Evolutionary conservation across 1,140 invertebrate genomes (phyloP), one percentile per base, ranked within the genome.

Genomic region (Phortica variegata): DNA sequence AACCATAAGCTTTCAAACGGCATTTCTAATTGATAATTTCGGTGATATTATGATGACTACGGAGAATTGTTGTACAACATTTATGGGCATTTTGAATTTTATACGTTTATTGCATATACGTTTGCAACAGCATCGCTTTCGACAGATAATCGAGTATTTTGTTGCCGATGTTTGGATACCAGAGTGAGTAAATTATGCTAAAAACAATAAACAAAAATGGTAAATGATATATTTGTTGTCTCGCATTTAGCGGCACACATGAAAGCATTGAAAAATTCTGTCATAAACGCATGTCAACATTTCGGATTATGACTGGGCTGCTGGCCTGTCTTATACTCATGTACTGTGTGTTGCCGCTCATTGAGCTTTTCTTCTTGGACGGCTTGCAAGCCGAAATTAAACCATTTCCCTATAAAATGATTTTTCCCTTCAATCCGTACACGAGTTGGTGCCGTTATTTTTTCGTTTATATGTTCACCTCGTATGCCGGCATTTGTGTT

Each of bases 371-470:
- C 19, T 54, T 43, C 7, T 42, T 48, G 18, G 16, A 46, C n/a
- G 60, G 33, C 7, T 21, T 44, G 0, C 54, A 60, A 7, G 20
- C 39, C 7, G 9, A 45, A 5, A 42, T 50, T 0, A 75, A 75
- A 42, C 73, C 73, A 12, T 75, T 75, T 47, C 73, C 73, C 1
- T 75, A 75, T 21, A 71, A 70, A 58, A 75, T 75, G 73, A 9
- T 55, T 0, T 75, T 75, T 49, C 68, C 68, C 0, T 75, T 47
- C 43, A 47, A 75, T 54, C 58, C 73, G 0, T 50, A 70, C 20
- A 50, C 23, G 8, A 57, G 51, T 29, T 71, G 56, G 54, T 31
- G 50, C 3, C 26, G 36, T 29, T 76, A 75, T 51, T 18, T 36
- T 7, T 13, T 66, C 2, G 75, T 70, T 1, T 76, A 76, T 42